Percentiles rank a stretch among this genome's conserved stretches.
Evolutionary conservation across 2,113 vertebrate species (phyloP).

Genomic region (Eudorcas thomsonii): DNA sequence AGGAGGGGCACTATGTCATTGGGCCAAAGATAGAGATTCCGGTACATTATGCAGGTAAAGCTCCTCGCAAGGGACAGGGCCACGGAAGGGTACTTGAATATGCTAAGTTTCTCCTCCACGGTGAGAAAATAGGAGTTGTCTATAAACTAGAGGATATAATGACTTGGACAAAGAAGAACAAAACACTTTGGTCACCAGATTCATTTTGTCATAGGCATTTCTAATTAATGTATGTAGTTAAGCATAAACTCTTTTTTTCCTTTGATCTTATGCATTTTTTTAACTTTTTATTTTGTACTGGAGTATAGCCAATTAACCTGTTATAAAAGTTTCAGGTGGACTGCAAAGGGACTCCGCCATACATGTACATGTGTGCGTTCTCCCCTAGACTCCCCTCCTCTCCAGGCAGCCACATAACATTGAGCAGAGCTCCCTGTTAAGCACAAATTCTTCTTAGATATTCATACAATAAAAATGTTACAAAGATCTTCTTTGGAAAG

Average conservation of each 20-base stretch:
- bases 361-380: not conserved
- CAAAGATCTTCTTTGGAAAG: not conserved
- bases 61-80: not conserved
- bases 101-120: not conserved
- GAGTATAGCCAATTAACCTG: not conserved
- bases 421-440: not conserved
- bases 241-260: not conserved
- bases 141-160: not conserved
- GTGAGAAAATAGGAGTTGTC: not conserved
- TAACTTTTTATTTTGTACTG: not conserved
- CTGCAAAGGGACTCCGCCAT: not conserved
- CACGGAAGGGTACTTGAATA: not conserved
- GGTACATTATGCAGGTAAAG: conserved; percentile 97
- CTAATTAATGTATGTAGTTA: not conserved
- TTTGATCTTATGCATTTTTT: not conserved
- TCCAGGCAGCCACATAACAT: not conserved
- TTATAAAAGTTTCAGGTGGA: not conserved
- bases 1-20: conserved; percentile 99
- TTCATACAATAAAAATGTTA: not conserved
- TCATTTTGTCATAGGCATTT: not conserved
- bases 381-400: not conserved
- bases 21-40: conserved; percentile 99
- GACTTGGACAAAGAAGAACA: not conserved
- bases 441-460: not conserved
- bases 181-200: not conserved